phyloP scores from a whole-genome alignment of 2,888 invertebrate genomes.

The Nemoura dubitans region DNA sequence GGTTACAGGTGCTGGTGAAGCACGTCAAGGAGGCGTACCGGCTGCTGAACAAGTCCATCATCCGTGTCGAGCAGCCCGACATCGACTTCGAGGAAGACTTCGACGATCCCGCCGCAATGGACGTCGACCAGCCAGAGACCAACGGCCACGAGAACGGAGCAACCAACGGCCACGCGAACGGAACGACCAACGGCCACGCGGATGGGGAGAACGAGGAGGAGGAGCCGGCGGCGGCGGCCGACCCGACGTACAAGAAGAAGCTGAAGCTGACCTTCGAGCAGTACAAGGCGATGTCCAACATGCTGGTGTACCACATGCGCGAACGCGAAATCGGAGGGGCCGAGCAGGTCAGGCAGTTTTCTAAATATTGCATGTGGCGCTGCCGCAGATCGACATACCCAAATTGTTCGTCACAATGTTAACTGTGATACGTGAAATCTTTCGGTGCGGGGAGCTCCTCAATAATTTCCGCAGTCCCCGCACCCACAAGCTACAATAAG shows the following conservation, averaged over 20 bases:
- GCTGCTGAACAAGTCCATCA: conserved; percentile 94
- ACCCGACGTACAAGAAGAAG: conserved; percentile 59
- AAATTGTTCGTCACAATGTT: too few relatives aligned
- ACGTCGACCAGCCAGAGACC: conserved; percentile 65
- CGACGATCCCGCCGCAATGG: conserved; percentile 57
- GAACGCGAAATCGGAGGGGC: conserved; percentile 54
- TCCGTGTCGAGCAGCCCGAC: conserved; percentile 97
- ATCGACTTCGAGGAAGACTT: conserved; percentile 79
- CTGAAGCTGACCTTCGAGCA: conserved; percentile 89
- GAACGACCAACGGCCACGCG: conserved; percentile 44
- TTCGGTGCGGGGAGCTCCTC: too few relatives aligned
- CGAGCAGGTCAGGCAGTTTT: too few relatives aligned
- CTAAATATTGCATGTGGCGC: too few relatives aligned
- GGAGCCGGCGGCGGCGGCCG: neutral
- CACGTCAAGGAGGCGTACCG: conserved; percentile 94
- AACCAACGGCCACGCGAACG: conserved; percentile 46
- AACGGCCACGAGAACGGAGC: conserved; percentile 54
- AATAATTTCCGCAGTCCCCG: too few relatives aligned
- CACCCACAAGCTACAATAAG: too few relatives aligned
- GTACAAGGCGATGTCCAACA: conserved; percentile 90
- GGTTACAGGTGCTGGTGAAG: conserved; percentile 63
- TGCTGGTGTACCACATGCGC: conserved; percentile 90
- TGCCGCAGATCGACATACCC: too few relatives aligned
- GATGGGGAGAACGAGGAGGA: neutral
- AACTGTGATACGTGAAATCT: too few relatives aligned